phyloP scores from a whole-genome alignment of 1,140 invertebrate genomes.

The Procambarus clarkii region DNA sequence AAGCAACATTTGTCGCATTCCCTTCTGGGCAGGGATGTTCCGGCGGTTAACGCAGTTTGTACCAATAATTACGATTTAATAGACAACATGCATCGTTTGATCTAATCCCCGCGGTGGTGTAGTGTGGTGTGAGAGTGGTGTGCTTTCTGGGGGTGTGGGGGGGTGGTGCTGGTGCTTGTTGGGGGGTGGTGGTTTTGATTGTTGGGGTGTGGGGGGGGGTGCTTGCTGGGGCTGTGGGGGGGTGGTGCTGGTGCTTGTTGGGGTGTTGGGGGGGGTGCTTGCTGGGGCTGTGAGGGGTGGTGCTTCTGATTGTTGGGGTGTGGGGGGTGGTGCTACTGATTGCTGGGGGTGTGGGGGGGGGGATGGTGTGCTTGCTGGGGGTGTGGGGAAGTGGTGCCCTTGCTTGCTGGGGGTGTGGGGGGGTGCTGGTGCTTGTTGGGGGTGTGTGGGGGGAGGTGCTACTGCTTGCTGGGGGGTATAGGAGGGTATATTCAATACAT shows the following conservation, averaged over 20 bases:
- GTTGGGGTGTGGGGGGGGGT: neutral
- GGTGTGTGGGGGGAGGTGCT: too few relatives aligned
- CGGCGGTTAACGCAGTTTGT: constrained; percentile 33
- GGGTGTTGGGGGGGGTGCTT: neutral
- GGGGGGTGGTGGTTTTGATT: neutral
- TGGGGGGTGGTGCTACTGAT: too few relatives aligned
- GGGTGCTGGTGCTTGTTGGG: too few relatives aligned
- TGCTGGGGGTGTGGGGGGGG: neutral
- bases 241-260: neutral
- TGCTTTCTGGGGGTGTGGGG: neutral
- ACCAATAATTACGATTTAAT: constrained; percentile 22
- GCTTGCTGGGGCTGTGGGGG: neutral
- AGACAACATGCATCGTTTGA: constrained; percentile 15
- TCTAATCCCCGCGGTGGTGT: constrained; percentile 15
- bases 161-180: neutral
- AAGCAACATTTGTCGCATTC: neutral
- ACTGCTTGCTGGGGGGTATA: too few relatives aligned
- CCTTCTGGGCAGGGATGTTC: neutral
- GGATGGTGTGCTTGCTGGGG: too few relatives aligned
- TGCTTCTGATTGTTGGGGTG: too few relatives aligned
- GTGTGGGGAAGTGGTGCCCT: neutral
- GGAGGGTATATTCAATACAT: too few relatives aligned
- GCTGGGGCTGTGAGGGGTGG: too few relatives aligned
- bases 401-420: too few relatives aligned
- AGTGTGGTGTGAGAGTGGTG: neutral